Conservation (phyloP, 2,113 vertebrate species). For the Misgurnus anguillicaudatus region DNA sequence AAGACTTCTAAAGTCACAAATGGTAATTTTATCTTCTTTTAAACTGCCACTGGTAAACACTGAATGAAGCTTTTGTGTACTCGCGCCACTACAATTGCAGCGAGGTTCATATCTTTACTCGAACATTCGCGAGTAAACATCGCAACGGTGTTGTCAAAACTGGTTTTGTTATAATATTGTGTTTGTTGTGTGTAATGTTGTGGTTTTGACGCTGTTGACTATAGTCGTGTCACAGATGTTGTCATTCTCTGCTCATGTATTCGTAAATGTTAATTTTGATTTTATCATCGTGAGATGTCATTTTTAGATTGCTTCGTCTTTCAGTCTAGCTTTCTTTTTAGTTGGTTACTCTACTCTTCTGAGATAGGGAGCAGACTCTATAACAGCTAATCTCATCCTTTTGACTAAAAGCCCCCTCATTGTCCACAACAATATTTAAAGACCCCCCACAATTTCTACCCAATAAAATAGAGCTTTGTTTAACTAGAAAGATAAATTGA, state of each 20-base stretch:
- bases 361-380: slow-evolving; percentile 3
- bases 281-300: not conserved
- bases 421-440: too few relatives aligned
- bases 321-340: not conserved
- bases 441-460: too few relatives aligned
- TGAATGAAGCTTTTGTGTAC: slow-evolving; percentile 46
- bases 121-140: not conserved
- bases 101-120: not conserved
- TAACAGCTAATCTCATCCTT: too few relatives aligned
- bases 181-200: not conserved
- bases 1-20: not conserved
- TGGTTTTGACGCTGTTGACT: too few relatives aligned
- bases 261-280: not conserved
- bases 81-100: slow-evolving; percentile 36
- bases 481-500: too few relatives aligned
- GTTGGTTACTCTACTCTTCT: not conserved
- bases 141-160: not conserved
- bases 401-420: too few relatives aligned
- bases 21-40: not conserved
- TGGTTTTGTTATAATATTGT: not conserved
- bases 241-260: too few relatives aligned
- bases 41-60: not conserved
- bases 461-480: too few relatives aligned
- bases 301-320: not conserved
- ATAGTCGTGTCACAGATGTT: too few relatives aligned